Conservation (phyloP, 2,888 invertebrate genomes). For the Orchesella flavescens region DNA sequence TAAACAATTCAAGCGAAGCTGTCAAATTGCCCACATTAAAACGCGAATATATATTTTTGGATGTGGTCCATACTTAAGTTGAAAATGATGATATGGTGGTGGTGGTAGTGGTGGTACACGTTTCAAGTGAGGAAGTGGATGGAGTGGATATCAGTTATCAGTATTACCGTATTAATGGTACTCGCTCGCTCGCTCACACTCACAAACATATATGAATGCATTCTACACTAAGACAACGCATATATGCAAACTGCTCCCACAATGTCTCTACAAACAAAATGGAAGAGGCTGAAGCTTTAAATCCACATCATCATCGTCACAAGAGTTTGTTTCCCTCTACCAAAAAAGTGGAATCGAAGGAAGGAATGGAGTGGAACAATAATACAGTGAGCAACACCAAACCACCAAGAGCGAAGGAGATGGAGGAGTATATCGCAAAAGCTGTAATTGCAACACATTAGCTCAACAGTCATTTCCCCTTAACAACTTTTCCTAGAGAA, state of each 20-base stretch:
- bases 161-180: not conserved
- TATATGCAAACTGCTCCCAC: too few relatives aligned
- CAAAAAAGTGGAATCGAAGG: conserved; percentile 21
- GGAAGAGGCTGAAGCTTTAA: too few relatives aligned
- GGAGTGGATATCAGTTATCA: not conserved
- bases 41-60: not conserved
- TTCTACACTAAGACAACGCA: too few relatives aligned
- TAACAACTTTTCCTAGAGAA: conserved; percentile 10
- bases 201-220: too few relatives aligned
- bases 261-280: too few relatives aligned
- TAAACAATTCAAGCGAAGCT: conserved; percentile 49
- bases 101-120: not conserved
- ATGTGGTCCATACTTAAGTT: not conserved
- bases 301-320: too few relatives aligned
- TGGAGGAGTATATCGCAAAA: not conserved
- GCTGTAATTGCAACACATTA: conserved; percentile 29
- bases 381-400: not conserved
- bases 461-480: conserved; percentile 15
- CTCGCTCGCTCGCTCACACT: too few relatives aligned
- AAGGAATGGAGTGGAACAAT: conserved; percentile 11
- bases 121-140: not conserved
- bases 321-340: too few relatives aligned
- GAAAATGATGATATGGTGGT: not conserved
- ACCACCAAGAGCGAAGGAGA: not conserved
- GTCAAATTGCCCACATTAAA: conserved; percentile 36